Evolutionary conservation across 2,888 invertebrate genomes (phyloP), one percentile per base, ranked within the genome.

Genomic region (Platycnemis pennipes): DNA sequence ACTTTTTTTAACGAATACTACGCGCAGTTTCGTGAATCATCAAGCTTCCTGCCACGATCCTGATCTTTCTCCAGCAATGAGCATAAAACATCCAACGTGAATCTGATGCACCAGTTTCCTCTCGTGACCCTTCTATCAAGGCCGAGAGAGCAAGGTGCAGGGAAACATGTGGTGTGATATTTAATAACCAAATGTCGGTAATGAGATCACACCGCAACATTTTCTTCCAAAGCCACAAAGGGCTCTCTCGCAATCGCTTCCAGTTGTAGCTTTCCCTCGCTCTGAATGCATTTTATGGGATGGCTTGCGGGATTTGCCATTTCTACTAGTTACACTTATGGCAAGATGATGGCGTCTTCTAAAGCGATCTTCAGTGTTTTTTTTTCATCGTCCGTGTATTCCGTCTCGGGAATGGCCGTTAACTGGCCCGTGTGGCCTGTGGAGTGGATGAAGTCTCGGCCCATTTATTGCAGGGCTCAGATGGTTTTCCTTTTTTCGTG

Each of bases 321-420:
- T 77, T 77, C 77, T 77, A 77, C 77, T 77, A 13, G 77, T 77
- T 77, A 77, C 77, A 77, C 77, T 77, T 77, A 77, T 37, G 37
- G 77, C 77, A 37, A 37, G 77, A n/a, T 37, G 77, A 77, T 77
- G 37, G 31, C 31, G 77, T 37, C 37, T 77, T 37, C 77, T 37
- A 13, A 77, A 77, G 16, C 77, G 77, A 77, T 77, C 77, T 37
- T 63, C 26, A 7, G 2, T 53, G 1, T n/a, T 37, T 77, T 37
- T 77, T 77, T 77, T 77, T 77, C 37, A 2, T 2, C 37, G 63
- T 5, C 37, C 77, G 13, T 77, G 77, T 77, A 77, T 37, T 31
- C 77, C 77, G 37, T 77, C 37, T 77, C 26, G 37, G 77, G 37
- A n/a, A 77, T 77, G 77, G 37, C 31, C 26, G 37, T 77, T 37